Evolutionary conservation across 2,888 invertebrate genomes (phyloP).

Genomic region (Cabera pusaria): DNA sequence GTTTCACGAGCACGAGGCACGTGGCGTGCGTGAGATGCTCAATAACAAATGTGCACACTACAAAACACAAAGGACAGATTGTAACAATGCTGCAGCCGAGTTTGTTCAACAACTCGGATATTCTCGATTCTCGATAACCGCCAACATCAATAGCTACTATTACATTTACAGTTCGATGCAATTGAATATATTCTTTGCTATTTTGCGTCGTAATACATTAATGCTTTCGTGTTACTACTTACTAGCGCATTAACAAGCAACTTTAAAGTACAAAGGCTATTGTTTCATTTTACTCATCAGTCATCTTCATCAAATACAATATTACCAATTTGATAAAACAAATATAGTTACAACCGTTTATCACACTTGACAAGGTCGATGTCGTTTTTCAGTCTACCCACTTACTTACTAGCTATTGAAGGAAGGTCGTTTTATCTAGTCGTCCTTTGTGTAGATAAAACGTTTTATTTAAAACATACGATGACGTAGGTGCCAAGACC

Average conservation of each 20-base stretch:
- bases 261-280: no score
- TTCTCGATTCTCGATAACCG: slow-evolving; percentile 9
- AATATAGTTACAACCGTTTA: slow-evolving; percentile 1
- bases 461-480: no score
- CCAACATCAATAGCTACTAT: slow-evolving; percentile 4
- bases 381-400: slow-evolving; percentile 13
- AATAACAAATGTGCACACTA: slow-evolving; percentile 12
- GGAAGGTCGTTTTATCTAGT: slow-evolving; percentile 16
- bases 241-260: no score
- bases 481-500: no score
- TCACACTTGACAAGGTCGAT: slow-evolving; percentile 15
- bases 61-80: slow-evolving; percentile 15
- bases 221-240: no score
- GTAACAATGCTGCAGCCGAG: slow-evolving; percentile 12
- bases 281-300: no score
- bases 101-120: slow-evolving; percentile 10
- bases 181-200: slow-evolving; percentile 3
- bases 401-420: slow-evolving; percentile 11
- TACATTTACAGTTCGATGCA: slow-evolving; percentile 7
- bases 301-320: no score
- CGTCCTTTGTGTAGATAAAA: not conserved
- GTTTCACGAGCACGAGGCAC: slow-evolving; percentile 12
- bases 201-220: no score
- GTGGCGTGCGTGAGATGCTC: slow-evolving; percentile 15
- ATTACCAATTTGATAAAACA: no score